phyloP scores from a whole-genome alignment of 2,888 invertebrate genomes.

The Thecocarcelia acutangulata region DNA sequence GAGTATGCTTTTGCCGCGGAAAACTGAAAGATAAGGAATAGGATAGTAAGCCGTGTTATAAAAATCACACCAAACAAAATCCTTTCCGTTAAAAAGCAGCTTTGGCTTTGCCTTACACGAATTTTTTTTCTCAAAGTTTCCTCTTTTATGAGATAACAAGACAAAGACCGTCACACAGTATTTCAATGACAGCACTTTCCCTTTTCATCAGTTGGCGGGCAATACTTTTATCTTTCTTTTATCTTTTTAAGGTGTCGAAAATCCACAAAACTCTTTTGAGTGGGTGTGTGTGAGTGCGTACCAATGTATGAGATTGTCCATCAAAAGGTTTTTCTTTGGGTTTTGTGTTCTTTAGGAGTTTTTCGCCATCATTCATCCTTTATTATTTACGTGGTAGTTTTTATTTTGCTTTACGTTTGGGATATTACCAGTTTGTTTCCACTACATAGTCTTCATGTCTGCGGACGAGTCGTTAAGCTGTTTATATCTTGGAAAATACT shows the following conservation, averaged over 20 bases:
- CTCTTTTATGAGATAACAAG: slow-evolving; percentile 6
- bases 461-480: slow-evolving; percentile 49
- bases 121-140: neutral
- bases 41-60: no score
- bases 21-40: no score
- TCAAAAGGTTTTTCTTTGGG: neutral
- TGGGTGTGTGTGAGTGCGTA: neutral
- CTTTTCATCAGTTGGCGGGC: neutral
- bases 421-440: neutral
- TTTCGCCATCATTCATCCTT: neutral
- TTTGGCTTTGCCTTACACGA: neutral
- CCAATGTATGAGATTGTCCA: neutral
- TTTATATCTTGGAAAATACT: slow-evolving; percentile 32
- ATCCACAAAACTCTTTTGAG: slow-evolving; percentile 1
- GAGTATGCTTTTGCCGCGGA: no score
- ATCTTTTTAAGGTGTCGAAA: slow-evolving; percentile 1
- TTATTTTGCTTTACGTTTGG: no score
- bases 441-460: slow-evolving; percentile 35
- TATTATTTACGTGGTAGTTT: neutral
- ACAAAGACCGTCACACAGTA: slow-evolving; percentile 3
- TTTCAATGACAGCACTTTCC: slow-evolving; percentile 2
- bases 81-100: slow-evolving; percentile 1
- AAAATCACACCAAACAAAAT: neutral
- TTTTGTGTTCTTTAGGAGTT: slow-evolving; percentile 1
- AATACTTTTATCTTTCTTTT: no score